phyloP scores from a whole-genome alignment of 2,113 vertebrate genomes.

The Acanthisitta chloris region DNA sequence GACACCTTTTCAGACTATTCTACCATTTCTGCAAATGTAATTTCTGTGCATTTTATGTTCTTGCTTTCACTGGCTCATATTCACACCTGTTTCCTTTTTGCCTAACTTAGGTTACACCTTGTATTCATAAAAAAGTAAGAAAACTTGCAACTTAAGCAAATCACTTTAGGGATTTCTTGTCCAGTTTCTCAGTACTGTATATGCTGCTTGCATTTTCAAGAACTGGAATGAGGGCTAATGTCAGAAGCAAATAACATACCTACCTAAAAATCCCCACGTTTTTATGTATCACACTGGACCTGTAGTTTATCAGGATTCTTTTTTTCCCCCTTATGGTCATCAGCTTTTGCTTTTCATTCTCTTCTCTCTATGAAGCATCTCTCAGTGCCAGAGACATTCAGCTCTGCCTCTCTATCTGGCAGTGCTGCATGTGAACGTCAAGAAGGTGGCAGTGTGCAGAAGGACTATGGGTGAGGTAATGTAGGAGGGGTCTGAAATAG shows the following conservation, averaged over 20 bases:
- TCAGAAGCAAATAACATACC: background rate
- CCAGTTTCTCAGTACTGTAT: background rate
- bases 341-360: background rate
- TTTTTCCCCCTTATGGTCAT: background rate
- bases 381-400: background rate
- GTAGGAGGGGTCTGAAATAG: background rate
- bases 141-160: background rate
- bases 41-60: constrained; percentile 48
- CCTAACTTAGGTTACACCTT: background rate
- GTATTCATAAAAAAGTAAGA: background rate
- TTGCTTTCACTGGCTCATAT: background rate
- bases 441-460: background rate
- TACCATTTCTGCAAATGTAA: background rate
- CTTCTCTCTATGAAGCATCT: background rate
- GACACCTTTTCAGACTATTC: background rate
- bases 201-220: background rate
- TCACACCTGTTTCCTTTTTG: constrained; percentile 30
- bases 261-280: background rate
- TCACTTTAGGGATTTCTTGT: background rate
- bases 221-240: background rate
- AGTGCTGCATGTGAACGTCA: background rate
- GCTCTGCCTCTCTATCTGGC: background rate
- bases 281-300: background rate
- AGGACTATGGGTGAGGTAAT: background rate
- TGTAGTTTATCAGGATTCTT: background rate